Evolutionary conservation across 1,140 invertebrate species (phyloP), one percentile per base, ranked within the genome.

Genomic region (Centruroides sculpturatus): DNA sequence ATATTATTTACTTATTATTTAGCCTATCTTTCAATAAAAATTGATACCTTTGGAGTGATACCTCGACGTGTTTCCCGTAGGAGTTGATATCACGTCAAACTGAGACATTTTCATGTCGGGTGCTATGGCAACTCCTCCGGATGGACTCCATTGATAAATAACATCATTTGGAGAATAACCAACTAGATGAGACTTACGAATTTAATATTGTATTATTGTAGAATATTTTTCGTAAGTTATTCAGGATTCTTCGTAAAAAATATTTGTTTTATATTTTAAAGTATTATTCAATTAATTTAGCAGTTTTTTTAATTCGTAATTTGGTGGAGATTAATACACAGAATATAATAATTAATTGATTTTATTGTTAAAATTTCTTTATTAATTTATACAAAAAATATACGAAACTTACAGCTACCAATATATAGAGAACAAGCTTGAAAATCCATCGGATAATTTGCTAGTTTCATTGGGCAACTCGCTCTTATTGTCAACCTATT

Each of bases 381-480:
- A 41, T 6, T 41, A 41, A 41, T 41, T 41, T 34, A 10, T 5
- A 12, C 57, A 35, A 57, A 47, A 34, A 41, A 12, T 47, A 23
- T 10, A 47, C 75, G 41, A 41, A 41, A 88, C 89, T 85, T 79
- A 96, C 92, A 97, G 71, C 92, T 95, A 63, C 92, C 92, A 50
- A 98, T 78, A 66, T 89, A 83, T 9, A 98, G 79, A 9, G 92
- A 92, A 73, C 92, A 97, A 0, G 82, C 77, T 70, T 91, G 92
- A 36, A 84, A 80, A 76, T 98, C 93, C 89, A 97, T 94, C 7
- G 95, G 95, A 77, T 97, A 99, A 71, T 91, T 89, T 67, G 87
- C 81, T 47, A 98, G 76, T 69, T 94, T 86, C 94, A 98, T 98
- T 4, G 91, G 91, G 76, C 95, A 98, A 63, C 88, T 92, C 3